A percentile compares a stretch with the other conserved stretches of the same genome.
phyloP scores from a whole-genome alignment of 2,888 invertebrate genomes.

The Stenichneumon culpator region DNA sequence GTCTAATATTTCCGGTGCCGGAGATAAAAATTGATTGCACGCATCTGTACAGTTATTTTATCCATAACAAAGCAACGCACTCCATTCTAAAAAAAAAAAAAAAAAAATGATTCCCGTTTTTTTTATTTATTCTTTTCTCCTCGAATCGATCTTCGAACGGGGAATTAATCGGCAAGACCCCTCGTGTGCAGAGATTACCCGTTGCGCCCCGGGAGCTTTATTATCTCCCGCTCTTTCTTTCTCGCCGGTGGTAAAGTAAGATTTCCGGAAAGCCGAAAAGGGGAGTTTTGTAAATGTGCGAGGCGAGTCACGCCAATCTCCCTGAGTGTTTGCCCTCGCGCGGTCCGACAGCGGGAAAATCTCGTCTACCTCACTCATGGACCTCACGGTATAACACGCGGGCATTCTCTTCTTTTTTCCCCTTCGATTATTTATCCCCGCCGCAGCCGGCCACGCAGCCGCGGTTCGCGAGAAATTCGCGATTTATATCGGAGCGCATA shows the following conservation, averaged over 20 bases:
- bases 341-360: constrained; percentile 73
- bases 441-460: background rate
- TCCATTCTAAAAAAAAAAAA: too few species aligned
- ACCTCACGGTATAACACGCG: constrained; percentile 25
- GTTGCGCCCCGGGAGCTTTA: constrained; percentile 14
- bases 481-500: constrained; percentile 31
- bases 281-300: constrained; percentile 63
- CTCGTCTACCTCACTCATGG: constrained; percentile 41
- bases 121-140: background rate
- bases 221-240: background rate
- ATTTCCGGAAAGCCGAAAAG: constrained; percentile 73
- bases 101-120: too few species aligned
- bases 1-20: too few species aligned
- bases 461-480: constrained; percentile 22
- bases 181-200: constrained; percentile 25
- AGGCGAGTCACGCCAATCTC: constrained; percentile 75
- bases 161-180: constrained; percentile 29
- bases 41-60: too few species aligned
- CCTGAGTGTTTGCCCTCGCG: constrained; percentile 75
- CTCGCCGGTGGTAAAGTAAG: constrained; percentile 69
- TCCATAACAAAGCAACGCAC: too few species aligned
- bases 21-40: too few species aligned
- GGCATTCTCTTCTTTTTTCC: constrained; percentile 42
- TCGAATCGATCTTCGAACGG: background rate
- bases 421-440: constrained; percentile 64